A percentile compares a stretch with the other conserved stretches of the same genome.
Evolutionary conservation across 1,140 invertebrate genomes (phyloP).

Genomic region (Leptinotarsa texana): DNA sequence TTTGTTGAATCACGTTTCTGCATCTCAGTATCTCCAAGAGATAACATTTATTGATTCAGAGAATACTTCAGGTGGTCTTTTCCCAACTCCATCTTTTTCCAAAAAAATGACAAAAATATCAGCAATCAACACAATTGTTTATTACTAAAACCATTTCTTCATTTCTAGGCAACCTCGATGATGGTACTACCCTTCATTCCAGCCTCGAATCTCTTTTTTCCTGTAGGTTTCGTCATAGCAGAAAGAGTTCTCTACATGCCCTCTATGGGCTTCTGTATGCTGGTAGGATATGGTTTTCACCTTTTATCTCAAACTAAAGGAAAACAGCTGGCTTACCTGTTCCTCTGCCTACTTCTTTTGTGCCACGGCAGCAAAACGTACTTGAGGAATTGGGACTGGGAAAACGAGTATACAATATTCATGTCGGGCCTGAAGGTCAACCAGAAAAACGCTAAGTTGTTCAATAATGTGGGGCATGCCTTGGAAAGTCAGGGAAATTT

Average conservation of each 20-base stretch:
- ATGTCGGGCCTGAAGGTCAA: constrained; percentile 90
- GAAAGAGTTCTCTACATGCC: constrained; percentile 95
- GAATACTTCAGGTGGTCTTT: background rate
- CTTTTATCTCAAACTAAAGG: constrained; percentile 59
- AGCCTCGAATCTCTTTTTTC: constrained; percentile 95
- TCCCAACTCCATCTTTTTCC: background rate
- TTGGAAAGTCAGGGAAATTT: constrained; percentile 77
- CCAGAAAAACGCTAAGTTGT: constrained; percentile 90
- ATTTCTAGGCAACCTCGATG: constrained; percentile 77
- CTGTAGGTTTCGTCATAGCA: constrained; percentile 96
- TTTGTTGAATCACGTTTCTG: no score
- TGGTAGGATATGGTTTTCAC: constrained; percentile 80
- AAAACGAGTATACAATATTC: constrained; percentile 90
- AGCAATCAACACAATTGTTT: background rate
- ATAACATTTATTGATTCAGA: background rate
- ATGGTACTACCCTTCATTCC: constrained; percentile 91
- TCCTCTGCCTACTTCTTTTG: constrained; percentile 70
- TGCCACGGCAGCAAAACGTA: constrained; percentile 82
- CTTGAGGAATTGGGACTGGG: constrained; percentile 88
- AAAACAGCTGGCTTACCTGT: constrained; percentile 66
- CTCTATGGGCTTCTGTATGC: constrained; percentile 95
- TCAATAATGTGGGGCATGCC: constrained; percentile 96
- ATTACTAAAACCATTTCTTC: constrained; percentile 25
- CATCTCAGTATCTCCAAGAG: background rate
- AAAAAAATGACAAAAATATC: background rate